phyloP scores from a whole-genome alignment of 2,888 invertebrate genomes.

The Trichopoda pennipes region DNA sequence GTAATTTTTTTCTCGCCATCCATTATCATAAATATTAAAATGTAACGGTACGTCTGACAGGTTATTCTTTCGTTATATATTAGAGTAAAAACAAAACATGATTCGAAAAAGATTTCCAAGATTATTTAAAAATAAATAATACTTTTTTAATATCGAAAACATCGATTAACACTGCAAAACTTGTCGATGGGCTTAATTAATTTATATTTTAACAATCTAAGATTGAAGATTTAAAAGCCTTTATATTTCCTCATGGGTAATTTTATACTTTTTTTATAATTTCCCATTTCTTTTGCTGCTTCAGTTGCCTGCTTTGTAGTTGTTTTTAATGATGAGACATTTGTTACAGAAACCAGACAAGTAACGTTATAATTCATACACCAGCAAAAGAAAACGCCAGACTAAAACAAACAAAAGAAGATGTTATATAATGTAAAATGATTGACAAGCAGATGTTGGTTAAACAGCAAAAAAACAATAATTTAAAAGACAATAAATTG shows the following conservation, averaged over 20 bases:
- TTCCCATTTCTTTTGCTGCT: not conserved
- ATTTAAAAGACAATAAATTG: conserved; percentile 2
- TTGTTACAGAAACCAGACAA: conserved; percentile 48
- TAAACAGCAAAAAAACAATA: conserved; percentile 11
- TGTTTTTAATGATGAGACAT: conserved; percentile 38
- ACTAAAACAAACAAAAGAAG: conserved; percentile 18
- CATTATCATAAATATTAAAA: no score
- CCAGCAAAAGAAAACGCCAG: not conserved
- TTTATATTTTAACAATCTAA: no score
- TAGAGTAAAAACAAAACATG: no score
- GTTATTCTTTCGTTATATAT: no score
- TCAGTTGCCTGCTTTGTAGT: not conserved
- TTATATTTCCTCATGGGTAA: conserved; percentile 7
- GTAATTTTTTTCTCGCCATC: no score
- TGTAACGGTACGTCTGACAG: no score
- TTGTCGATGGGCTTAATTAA: no score
- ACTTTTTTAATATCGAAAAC: no score
- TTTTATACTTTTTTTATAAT: not conserved
- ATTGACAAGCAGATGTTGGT: conserved; percentile 65
- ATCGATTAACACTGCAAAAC: no score
- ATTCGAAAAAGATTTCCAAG: no score
- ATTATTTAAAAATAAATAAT: no score
- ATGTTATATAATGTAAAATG: conserved; percentile 58
- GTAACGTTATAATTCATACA: conserved; percentile 32
- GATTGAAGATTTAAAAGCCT: not conserved